Conservation (phyloP, 2,113 vertebrate genomes). For the Hyla sarda region DNA sequence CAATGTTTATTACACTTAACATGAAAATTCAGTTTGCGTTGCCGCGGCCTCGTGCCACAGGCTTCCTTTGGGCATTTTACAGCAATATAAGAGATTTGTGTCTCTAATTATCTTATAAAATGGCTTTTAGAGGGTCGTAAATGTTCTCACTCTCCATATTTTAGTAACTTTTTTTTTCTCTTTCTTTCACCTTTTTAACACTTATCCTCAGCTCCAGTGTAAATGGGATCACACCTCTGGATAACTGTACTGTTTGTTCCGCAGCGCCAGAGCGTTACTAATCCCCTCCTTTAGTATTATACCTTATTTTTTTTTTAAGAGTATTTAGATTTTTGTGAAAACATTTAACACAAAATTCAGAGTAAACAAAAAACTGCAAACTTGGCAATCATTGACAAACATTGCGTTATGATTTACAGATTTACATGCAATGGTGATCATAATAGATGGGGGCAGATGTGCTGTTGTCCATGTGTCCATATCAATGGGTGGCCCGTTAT, state of each 20-base stretch:
- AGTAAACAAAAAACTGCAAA: neutral
- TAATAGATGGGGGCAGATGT: no score
- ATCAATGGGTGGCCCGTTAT: no score
- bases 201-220: conserved; percentile 31
- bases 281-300: neutral
- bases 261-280: neutral
- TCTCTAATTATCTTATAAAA: conserved; percentile 5
- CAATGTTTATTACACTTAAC: neutral
- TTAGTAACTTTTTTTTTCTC: neutral
- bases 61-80: neutral
- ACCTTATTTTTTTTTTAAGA: neutral
- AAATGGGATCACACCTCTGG: conserved; percentile 53
- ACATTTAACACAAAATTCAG: neutral
- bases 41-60: neutral
- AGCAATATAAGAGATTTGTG: neutral
- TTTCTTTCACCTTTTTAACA: conserved; percentile 44
- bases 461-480: no score
- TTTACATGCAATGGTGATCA: no score
- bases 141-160: conserved; percentile 44
- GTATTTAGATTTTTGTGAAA: neutral
- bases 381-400: neutral
- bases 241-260: neutral
- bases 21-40: neutral
- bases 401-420: neutral
- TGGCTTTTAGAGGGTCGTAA: conserved; percentile 38